A percentile compares a stretch with the other conserved stretches of the same genome.
Conservation (phyloP, 2,797 vertebrate genomes). For the Fringilla coelebs region DNA sequence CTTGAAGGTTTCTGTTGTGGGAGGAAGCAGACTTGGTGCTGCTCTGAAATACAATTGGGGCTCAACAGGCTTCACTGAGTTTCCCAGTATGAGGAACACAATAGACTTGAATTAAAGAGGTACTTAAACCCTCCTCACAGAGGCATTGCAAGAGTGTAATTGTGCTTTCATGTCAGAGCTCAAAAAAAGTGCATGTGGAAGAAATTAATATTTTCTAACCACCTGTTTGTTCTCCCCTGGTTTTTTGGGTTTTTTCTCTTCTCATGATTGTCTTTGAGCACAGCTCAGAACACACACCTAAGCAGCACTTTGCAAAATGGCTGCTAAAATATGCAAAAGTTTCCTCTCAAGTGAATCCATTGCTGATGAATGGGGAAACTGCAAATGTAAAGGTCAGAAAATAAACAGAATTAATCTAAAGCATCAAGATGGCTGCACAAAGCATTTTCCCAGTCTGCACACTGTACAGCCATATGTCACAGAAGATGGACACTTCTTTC, state of each 20-base stretch:
- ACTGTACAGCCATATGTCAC: not conserved
- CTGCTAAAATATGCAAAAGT: not conserved
- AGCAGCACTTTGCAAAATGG: not conserved
- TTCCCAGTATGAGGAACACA: not conserved
- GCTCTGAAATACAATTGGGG: not conserved
- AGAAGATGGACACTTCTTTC: not conserved
- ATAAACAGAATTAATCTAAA: conserved; percentile 24
- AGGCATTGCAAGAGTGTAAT: not conserved
- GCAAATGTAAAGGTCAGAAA: conserved; percentile 18
- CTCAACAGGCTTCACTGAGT: not conserved
- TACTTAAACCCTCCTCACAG: not conserved
- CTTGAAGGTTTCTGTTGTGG: not conserved
- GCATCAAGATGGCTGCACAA: not conserved
- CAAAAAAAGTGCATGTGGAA: not conserved
- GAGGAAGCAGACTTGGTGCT: not conserved
- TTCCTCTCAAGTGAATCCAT: not conserved
- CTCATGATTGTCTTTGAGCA: not conserved
- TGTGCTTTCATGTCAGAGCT: not conserved
- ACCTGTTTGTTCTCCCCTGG: not conserved
- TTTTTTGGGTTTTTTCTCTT: not conserved
- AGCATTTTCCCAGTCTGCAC: not conserved
- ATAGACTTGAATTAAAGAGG: not conserved
- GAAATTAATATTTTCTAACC: not conserved
- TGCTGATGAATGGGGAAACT: not conserved
- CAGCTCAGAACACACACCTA: not conserved